Evolutionary conservation across 2,797 vertebrate genomes (phyloP).

Genomic region (Bufotes viridis): DNA sequence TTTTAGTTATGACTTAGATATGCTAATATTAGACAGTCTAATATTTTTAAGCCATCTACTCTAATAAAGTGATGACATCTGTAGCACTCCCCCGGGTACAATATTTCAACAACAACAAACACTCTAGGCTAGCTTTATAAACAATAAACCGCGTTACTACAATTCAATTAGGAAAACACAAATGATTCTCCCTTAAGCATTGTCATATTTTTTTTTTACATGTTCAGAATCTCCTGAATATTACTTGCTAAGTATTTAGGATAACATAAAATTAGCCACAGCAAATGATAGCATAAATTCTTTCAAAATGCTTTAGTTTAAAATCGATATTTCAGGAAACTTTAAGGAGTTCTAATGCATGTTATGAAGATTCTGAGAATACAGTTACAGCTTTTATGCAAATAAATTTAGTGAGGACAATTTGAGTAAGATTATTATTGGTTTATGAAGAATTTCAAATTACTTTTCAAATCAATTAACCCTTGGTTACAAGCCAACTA

Average conservation of each 20-base stretch:
- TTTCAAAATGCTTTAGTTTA: too few species aligned
- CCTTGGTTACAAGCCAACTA: too few species aligned
- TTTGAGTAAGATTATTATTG: background rate
- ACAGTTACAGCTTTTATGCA: too few species aligned
- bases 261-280: background rate
- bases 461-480: background rate
- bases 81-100: slow-evolving; percentile 37
- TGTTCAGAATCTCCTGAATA: slow-evolving; percentile 11
- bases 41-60: slow-evolving; percentile 40
- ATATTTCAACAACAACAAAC: slow-evolving; percentile 49
- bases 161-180: slow-evolving; percentile 53
- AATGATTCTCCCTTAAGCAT: slow-evolving; percentile 47
- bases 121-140: slow-evolving; percentile 46
- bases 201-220: slow-evolving; percentile 20
- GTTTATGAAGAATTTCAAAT: background rate
- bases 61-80: slow-evolving; percentile 41
- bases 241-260: slow-evolving; percentile 5
- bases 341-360: too few species aligned
- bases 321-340: background rate
- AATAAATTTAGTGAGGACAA: too few species aligned
- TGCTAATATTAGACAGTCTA: slow-evolving; percentile 49
- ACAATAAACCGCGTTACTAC: slow-evolving; percentile 36
- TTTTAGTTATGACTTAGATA: slow-evolving; percentile 7
- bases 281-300: background rate
- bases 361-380: background rate